Evolutionary conservation across 2,797 vertebrate genomes (phyloP), one percentile per base, ranked within the genome.

Genomic region (Aplochiton taeniatus): DNA sequence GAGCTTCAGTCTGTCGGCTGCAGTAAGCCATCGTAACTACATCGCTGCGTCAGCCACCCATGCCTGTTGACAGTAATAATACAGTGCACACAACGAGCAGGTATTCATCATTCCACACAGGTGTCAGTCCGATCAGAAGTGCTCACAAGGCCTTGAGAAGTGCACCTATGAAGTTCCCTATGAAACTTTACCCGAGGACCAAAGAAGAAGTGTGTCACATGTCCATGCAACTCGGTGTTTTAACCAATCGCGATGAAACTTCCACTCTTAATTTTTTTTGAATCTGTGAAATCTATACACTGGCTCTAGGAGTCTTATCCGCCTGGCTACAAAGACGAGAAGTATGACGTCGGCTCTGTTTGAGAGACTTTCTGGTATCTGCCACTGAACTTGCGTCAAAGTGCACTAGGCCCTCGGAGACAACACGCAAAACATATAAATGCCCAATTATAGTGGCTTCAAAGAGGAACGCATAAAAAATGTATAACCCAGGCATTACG

Each of bases 381-480:
- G 71, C 67, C 73, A 81, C 70, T 52, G 49, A 85, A 69, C 60
- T 68, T 68, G 43, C 73, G 66, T 81, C 82, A 80, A 46, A 64
- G 65, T 70, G 58, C 47, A 58, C 61, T n/a, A 50, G 79, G 72
- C 62, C 81, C 68, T 58, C 69, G 31, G 80, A 86, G 85, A 83
- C 62, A 2, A 73, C 73, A 61, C 75, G 68, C 80, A 85, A 85
- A 90, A 84, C 66, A 80, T 75, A 78, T 85, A 88, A 91, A 88
- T 65, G 81, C 74, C 73, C 83, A 88, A 89, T 91, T 90, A 88
- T 74, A 88, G 82, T 72, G 65, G 67, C 78, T 85, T 88, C 87
- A 87, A 88, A 89, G 82, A 73, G 65, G 68, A 74, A 71, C 74
- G 61, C 14, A 43, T 91, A 74, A 89, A 91, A 89, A 85, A 82